These are phyloP conservation scores for Pycnonotus jocosus DNA, from an alignment of 2,113 vertebrate species.

Conservation along the genomic window DNA sequence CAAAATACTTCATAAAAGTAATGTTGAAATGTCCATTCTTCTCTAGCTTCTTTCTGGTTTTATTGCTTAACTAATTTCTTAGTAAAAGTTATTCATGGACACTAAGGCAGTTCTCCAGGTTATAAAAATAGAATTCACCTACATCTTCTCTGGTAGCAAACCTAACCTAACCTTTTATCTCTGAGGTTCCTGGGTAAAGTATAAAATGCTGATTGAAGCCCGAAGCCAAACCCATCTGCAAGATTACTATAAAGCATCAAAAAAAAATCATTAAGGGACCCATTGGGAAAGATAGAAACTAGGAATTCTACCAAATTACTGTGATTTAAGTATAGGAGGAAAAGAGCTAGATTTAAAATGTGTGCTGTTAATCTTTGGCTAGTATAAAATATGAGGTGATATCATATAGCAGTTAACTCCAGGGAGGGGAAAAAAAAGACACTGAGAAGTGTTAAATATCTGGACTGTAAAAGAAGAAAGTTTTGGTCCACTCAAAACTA, in stretches of 20 bases:
- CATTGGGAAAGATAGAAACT: neutral
- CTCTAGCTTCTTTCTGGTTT: neutral
- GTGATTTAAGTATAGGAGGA: neutral
- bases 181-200: neutral
- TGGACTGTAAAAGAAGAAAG: neutral
- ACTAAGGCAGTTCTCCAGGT: neutral
- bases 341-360: neutral
- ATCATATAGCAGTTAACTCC: neutral
- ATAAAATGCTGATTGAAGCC: neutral
- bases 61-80: neutral
- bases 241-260: neutral
- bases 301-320: neutral
- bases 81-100: neutral
- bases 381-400: neutral
- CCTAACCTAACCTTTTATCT: neutral
- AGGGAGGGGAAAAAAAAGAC: neutral
- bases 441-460: neutral
- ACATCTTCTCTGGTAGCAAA: neutral
- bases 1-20: neutral
- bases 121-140: neutral
- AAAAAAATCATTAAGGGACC: neutral
- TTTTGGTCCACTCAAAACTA: conserved; percentile 24
- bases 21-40: neutral
- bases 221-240: neutral
- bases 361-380: neutral